These are phyloP conservation scores for Mus musculus DNA, from an alignment of 2,113 vertebrate genomes.

Conservation along the genomic window DNA sequence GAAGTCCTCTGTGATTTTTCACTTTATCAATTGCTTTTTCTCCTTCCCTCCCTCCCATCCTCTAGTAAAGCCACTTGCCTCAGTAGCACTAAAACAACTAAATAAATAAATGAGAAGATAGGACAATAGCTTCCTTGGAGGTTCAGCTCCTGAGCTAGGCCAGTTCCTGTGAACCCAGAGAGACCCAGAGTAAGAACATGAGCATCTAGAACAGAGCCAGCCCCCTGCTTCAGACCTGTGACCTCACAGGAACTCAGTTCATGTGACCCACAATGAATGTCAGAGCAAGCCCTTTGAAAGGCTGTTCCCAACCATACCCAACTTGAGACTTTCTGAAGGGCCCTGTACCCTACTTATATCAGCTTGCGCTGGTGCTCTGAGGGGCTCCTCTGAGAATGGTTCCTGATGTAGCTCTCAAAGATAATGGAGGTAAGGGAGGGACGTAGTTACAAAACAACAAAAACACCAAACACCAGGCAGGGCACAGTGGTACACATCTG, in stretches of 20 bases:
- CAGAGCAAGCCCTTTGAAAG: neutral
- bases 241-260: neutral
- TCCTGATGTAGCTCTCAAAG: neutral
- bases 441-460: neutral
- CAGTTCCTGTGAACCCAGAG: neutral
- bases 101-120: neutral
- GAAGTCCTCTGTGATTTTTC: neutral
- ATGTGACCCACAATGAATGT: neutral
- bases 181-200: neutral
- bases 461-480: neutral
- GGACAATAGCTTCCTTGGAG: neutral
- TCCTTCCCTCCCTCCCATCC: no score
- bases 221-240: neutral
- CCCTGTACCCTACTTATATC: neutral
- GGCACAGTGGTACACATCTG: neutral
- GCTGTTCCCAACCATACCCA: neutral
- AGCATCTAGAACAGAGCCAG: neutral
- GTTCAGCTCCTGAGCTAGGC: neutral
- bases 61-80: neutral
- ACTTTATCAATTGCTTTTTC: no score
- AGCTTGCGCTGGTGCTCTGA: neutral
- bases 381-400: neutral
- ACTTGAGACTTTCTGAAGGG: slow-evolving; percentile 30
- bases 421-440: neutral
- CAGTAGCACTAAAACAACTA: neutral